Base-by-base conservation (phyloP, 2,888 invertebrate species). In the Melinopterus prodromus region DNA sequence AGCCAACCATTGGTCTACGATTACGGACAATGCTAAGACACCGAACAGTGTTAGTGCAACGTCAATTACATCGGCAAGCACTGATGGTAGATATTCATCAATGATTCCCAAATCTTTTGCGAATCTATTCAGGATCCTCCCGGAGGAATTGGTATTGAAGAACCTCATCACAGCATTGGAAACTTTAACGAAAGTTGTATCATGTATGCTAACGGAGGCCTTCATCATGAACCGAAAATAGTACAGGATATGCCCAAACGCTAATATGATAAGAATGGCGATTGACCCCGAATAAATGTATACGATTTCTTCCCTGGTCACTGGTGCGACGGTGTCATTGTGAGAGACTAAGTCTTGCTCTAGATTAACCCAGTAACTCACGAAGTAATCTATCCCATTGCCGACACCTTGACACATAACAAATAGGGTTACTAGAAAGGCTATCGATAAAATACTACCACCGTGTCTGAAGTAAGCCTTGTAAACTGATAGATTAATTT, bases 321-420 rank as follows among this genome's bases (percentile, higher is more conserved):
- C 53, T 16, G 75, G 70, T 14, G 71, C 38, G 9, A 38, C 53
- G 38, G 79, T 80, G 38, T 79, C 77, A 16, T 79, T 80, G 71
- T 81, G 83, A 36, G 86, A 84, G n/a, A 82, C 77, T 38, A 84
- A 84, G 38, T 87, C 86, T 83, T 89, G 87, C 83, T 89, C 89
- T 72, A 85, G 82, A 83, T 88, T 88, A 0, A 89, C 89, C 94
- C 94, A 94, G 86, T 91, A 93, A 82, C 93, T 92, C 78, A 95
- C 90, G 91, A 93, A 95, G 85, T 92, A 94, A 87, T 96, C 96
- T 0, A 92, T 92, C 0, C 91, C 88, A 80, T 93, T 94, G 1
- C 92, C 93, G n/a, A 91, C 86, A 0, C 88, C 86, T 83, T 94
- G 93, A 0, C 94, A 91, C 14, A 92, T 14, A 0, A 93, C 7